A percentile compares a stretch with the other conserved stretches of the same genome.
These are phyloP conservation scores for Phoenoteleia sp. DNA, from an alignment of 2,888 invertebrate genomes.

Conservation along the genomic window DNA sequence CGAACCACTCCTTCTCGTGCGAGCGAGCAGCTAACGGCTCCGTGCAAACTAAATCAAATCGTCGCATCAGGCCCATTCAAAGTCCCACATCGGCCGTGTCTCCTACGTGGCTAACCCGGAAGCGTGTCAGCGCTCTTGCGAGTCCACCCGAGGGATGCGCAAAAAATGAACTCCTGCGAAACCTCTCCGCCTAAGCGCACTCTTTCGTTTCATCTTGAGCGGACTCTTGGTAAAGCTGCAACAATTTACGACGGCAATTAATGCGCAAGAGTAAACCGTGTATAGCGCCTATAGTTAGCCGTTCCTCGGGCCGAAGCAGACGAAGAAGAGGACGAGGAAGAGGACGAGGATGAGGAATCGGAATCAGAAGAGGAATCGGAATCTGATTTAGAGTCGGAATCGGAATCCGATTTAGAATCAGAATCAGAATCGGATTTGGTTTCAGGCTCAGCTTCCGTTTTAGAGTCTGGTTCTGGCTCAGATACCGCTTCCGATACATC, in stretches of 20 bases:
- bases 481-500: no score
- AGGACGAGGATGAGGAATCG: no score
- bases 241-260: constrained; percentile 87
- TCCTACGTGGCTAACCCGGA: constrained; percentile 65
- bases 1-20: no score
- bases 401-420: no score
- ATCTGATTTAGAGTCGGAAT: no score
- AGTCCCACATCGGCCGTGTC: constrained; percentile 29
- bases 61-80: constrained; percentile 41
- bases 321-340: constrained; percentile 63
- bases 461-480: not conserved
- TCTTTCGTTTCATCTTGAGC: constrained; percentile 65
- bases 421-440: no score
- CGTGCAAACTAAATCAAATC: constrained; percentile 49
- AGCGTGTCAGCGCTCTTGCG: constrained; percentile 53
- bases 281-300: constrained; percentile 81
- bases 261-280: constrained; percentile 85
- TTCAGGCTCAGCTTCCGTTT: not conserved
- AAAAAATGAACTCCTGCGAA: constrained; percentile 62
- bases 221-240: constrained; percentile 80
- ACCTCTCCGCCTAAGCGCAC: constrained; percentile 39
- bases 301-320: constrained; percentile 59
- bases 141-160: constrained; percentile 42
- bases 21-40: constrained; percentile 16
- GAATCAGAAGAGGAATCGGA: no score